phyloP scores from a whole-genome alignment of 2,113 vertebrate genomes.

The Hassar affinis region DNA sequence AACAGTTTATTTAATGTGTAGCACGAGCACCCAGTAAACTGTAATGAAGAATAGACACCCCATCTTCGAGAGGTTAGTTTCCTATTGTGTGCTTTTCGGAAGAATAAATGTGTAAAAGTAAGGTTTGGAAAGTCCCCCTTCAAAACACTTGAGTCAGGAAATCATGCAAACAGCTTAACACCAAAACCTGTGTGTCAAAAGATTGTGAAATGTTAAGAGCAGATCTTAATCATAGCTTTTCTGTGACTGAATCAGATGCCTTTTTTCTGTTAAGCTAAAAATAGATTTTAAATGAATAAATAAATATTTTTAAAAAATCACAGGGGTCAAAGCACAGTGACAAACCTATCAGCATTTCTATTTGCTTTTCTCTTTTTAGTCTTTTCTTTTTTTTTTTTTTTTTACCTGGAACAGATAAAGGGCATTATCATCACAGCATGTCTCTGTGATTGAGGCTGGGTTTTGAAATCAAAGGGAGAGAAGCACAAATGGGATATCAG shows the following conservation, averaged over 20 bases:
- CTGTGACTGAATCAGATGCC: not conserved
- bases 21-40: not conserved
- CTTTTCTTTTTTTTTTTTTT: not conserved
- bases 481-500: slow-evolving; percentile 1
- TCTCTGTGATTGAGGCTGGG: slow-evolving; percentile 12
- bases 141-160: not conserved
- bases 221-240: not conserved
- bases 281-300: not conserved
- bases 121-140: slow-evolving; percentile 19
- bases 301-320: too few relatives aligned
- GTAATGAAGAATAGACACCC: not conserved
- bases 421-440: not conserved
- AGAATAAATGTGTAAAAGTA: not conserved
- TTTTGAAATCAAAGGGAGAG: slow-evolving; percentile 15
- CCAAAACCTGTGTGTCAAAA: not conserved
- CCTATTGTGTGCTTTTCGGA: not conserved
- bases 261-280: not conserved
- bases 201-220: not conserved
- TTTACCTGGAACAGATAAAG: not conserved
- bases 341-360: slow-evolving; percentile 4
- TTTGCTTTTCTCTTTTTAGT: slow-evolving; percentile 7
- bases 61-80: not conserved
- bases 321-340: not conserved
- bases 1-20: not conserved
- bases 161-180: not conserved